phyloP scores from a whole-genome alignment of 2,888 invertebrate species.

The Scaptomyza parva region DNA sequence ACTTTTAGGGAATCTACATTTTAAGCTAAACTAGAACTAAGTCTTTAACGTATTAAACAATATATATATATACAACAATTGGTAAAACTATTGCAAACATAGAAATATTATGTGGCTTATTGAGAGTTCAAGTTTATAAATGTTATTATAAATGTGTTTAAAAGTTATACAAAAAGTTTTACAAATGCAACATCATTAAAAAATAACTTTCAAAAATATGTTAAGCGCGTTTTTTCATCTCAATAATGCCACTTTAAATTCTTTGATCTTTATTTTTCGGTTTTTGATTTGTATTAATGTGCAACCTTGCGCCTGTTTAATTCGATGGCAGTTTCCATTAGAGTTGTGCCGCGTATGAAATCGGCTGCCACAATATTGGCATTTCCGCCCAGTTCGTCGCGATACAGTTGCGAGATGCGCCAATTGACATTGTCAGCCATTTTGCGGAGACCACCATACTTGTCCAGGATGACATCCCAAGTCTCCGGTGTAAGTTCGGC shows the following conservation, averaged over 20 bases:
- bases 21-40: constrained; percentile 42
- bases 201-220: neutral
- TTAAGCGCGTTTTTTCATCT: neutral
- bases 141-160: constrained; percentile 31
- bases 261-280: neutral
- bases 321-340: constrained; percentile 85
- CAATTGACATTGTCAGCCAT: constrained; percentile 88
- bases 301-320: constrained; percentile 78
- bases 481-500: constrained; percentile 89
- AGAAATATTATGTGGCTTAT: constrained; percentile 34
- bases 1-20: constrained; percentile 62
- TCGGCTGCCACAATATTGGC: constrained; percentile 88
- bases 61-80: constrained; percentile 25
- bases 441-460: constrained; percentile 87
- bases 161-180: neutral
- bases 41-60: constrained; percentile 30
- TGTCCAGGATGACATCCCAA: constrained; percentile 86
- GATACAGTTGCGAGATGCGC: constrained; percentile 87
- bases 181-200: neutral
- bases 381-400: constrained; percentile 85
- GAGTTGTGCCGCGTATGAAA: constrained; percentile 87
- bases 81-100: constrained; percentile 12
- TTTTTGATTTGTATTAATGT: constrained; percentile 8
- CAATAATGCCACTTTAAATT: neutral
- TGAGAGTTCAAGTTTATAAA: constrained; percentile 43